Evolutionary conservation across 92 coral and sea anemone species (phyloP).

Genomic region (Virgularia gustaviana): DNA sequence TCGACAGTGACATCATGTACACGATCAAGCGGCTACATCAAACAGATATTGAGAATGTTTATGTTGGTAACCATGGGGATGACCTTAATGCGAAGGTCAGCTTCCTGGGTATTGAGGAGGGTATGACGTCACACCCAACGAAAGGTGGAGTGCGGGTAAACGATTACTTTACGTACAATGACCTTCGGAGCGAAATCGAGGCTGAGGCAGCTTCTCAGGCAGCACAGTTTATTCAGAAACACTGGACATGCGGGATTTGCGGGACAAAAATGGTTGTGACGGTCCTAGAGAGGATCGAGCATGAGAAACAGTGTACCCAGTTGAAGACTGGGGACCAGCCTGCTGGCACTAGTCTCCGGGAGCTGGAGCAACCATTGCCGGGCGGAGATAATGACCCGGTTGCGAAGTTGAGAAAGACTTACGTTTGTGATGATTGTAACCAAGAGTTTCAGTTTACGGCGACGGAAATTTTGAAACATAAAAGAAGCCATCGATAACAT

Average conservation of each 20-base stretch:
- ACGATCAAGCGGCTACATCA: constrained; percentile 74
- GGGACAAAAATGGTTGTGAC: constrained; percentile 90
- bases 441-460: constrained; percentile 73
- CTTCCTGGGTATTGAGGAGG: constrained; percentile 47
- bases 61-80: constrained; percentile 62
- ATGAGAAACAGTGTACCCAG: constrained; percentile 63
- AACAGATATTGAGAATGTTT: constrained; percentile 76
- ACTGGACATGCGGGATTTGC: constrained; percentile 86
- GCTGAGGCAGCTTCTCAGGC: constrained; percentile 89
- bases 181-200: constrained; percentile 61
- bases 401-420: constrained; percentile 60
- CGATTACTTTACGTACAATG: constrained; percentile 84
- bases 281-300: constrained; percentile 79
- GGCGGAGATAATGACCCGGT: constrained; percentile 41
- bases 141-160: constrained; percentile 85
- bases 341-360: background rate
- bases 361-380: too few species aligned
- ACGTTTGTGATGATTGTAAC: constrained; percentile 62
- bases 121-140: constrained; percentile 64
- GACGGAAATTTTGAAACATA: constrained; percentile 84
- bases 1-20: constrained; percentile 77
- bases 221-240: constrained; percentile 77
- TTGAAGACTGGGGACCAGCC: constrained; percentile 10
- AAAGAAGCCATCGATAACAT: constrained; percentile 52
- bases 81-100: constrained; percentile 34